Evolutionary conservation across 2,797 vertebrate genomes (phyloP).

Genomic region (Clarias pachynema): DNA sequence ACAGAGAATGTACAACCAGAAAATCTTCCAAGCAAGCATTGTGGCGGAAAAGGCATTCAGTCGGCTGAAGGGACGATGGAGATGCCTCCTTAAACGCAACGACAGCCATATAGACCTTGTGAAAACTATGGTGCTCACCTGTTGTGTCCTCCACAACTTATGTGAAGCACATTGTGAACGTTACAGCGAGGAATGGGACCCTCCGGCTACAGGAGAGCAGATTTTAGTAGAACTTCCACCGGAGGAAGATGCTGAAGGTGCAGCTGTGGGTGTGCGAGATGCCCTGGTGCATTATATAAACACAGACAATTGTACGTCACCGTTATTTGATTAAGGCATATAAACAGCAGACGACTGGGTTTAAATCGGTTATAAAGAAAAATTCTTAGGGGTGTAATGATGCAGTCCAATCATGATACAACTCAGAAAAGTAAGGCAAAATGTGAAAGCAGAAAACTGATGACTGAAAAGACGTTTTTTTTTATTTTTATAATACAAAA

Average conservation of each 20-base stretch:
- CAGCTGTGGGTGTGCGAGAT: not conserved
- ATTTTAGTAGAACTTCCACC: not conserved
- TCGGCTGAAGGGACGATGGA: conserved; percentile 53
- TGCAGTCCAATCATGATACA: not conserved
- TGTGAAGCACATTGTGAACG: conserved; percentile 41
- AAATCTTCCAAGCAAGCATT: conserved; percentile 20
- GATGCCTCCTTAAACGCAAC: conserved; percentile 57
- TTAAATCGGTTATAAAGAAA: not conserved
- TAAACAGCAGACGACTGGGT: not conserved
- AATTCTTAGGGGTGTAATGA: not conserved
- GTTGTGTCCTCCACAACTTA: conserved; percentile 57
- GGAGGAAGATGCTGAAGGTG: conserved; percentile 10
- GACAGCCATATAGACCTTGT: conserved; percentile 51
- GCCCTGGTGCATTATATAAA: conserved; percentile 19
- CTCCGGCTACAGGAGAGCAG: conserved; percentile 14
- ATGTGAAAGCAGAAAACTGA: not conserved
- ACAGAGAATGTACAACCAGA: conserved; percentile 42
- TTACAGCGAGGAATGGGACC: conserved; percentile 19
- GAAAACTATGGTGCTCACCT: conserved; percentile 44
- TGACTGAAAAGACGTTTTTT: not conserved
- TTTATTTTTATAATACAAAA: not conserved
- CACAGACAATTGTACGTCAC: not conserved
- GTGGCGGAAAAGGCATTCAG: conserved; percentile 46
- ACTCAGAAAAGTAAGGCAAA: not conserved
- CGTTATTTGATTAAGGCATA: not conserved